Evolutionary conservation across 2,797 vertebrate genomes (phyloP).

Genomic region (Euthynnus affinis): DNA sequence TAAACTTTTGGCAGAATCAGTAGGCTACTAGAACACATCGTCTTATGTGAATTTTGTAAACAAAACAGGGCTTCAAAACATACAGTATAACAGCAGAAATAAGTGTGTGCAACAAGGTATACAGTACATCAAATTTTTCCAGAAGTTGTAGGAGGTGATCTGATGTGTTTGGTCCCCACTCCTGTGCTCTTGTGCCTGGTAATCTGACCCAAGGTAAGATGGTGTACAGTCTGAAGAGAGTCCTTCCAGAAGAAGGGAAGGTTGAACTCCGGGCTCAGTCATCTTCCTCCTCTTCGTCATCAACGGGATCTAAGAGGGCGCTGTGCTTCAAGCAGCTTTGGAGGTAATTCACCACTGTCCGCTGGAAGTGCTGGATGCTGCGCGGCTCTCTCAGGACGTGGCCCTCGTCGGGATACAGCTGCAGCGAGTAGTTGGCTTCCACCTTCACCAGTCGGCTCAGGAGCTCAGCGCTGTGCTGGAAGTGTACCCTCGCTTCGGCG

Average conservation of each 20-base stretch:
- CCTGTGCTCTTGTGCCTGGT: slow-evolving; percentile 71
- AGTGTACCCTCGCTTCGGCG: slow-evolving; percentile 87
- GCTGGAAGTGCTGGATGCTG: slow-evolving; percentile 84
- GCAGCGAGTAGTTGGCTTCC: slow-evolving; percentile 85
- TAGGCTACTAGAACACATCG: slow-evolving; percentile 46
- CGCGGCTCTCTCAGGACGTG: slow-evolving; percentile 82
- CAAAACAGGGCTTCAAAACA: slow-evolving; percentile 59
- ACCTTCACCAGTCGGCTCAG: slow-evolving; percentile 87
- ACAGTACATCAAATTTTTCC: slow-evolving; percentile 65
- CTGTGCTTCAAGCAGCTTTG: slow-evolving; percentile 85
- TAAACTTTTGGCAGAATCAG: slow-evolving; percentile 73
- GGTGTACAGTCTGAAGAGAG: slow-evolving; percentile 58
- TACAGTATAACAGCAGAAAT: slow-evolving; percentile 67
- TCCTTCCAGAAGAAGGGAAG: slow-evolving; percentile 46
- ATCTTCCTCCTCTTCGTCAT: slow-evolving; percentile 80
- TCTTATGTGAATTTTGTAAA: slow-evolving; percentile 68
- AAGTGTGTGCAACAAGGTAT: slow-evolving; percentile 64
- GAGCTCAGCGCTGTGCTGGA: slow-evolving; percentile 91
- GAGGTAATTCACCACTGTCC: slow-evolving; percentile 86
- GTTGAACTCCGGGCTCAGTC: slow-evolving; percentile 70
- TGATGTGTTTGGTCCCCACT: slow-evolving; percentile 80
- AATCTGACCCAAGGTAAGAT: slow-evolving; percentile 68
- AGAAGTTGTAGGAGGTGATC: slow-evolving; percentile 70
- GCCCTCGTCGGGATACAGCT: slow-evolving; percentile 90
- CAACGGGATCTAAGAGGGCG: slow-evolving; percentile 57